Conservation (phyloP, 2,113 vertebrate species). For the Panthera leo region DNA sequence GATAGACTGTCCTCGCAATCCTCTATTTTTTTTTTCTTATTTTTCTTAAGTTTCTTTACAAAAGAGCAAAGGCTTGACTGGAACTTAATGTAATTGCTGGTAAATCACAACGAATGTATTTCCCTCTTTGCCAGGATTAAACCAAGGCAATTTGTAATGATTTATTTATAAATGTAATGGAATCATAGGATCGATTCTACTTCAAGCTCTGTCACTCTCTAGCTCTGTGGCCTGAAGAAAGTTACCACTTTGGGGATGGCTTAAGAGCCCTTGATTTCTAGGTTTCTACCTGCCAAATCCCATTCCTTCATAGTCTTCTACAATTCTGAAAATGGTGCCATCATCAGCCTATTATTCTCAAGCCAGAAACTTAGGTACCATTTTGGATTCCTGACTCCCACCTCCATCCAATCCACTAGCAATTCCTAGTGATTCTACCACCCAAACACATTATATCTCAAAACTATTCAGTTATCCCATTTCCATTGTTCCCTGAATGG, state of each 20-base stretch:
- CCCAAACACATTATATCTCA: neutral
- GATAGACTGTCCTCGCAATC: neutral
- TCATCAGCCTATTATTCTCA: neutral
- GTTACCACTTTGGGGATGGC: neutral
- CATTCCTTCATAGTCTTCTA: neutral
- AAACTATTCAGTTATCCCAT: neutral
- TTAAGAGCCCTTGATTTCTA: neutral
- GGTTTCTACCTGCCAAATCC: neutral
- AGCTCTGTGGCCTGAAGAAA: neutral
- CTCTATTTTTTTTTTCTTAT: neutral
- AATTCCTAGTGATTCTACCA: neutral
- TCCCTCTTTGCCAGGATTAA: conserved; percentile 37
- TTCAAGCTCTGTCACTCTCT: neutral
- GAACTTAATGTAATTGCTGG: neutral
- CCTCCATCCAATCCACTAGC: neutral
- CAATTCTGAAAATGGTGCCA: neutral
- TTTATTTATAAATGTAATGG: conserved; percentile 6
- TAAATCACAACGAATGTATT: conserved; percentile 44
- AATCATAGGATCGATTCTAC: neutral
- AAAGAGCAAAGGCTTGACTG: conserved; percentile 43
- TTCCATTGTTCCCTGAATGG: neutral
- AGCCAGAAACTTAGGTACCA: neutral
- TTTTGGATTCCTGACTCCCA: neutral
- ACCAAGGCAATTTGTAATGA: conserved; percentile 21
- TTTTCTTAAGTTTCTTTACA: conserved; percentile 29